Conservation (phyloP, 2,888 invertebrate genomes). For the Sabatieria punctata region DNA sequence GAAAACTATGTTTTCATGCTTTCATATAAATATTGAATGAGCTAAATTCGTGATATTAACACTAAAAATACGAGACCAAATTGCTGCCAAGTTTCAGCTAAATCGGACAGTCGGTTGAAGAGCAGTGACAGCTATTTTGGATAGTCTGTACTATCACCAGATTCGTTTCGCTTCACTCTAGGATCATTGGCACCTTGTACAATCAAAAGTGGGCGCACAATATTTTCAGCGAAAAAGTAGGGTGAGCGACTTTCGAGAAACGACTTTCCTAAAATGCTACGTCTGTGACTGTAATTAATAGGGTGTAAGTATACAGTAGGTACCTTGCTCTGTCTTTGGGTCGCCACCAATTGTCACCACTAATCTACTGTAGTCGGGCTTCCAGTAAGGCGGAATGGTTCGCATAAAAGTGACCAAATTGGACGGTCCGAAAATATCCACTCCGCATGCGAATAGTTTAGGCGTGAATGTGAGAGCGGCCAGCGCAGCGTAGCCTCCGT, state of each 20-base stretch:
- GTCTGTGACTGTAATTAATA: no score
- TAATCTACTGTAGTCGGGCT: not conserved
- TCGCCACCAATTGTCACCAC: not conserved
- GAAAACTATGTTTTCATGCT: no score
- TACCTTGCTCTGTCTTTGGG: not conserved
- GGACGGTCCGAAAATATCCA: conserved; percentile 3
- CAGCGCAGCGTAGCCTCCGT: conserved; percentile 24
- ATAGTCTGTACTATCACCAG: no score
- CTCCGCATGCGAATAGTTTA: conserved; percentile 1
- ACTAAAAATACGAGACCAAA: no score
- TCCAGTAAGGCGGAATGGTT: conserved; percentile 5
- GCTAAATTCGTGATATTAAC: no score
- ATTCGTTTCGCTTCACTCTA: not conserved
- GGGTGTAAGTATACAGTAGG: no score
- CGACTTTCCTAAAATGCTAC: not conserved
- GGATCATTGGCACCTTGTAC: not conserved
- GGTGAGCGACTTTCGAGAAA: not conserved
- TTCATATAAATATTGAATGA: no score
- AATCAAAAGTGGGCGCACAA: not conserved
- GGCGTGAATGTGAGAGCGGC: conserved; percentile 5
- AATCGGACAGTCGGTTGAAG: no score
- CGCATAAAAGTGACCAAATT: conserved; percentile 4
- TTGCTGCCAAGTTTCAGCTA: no score
- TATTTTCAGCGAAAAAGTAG: not conserved
- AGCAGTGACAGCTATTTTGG: no score